Conservation (phyloP, 92 coral and sea anemone genomes). For the Palythoa caribaeorum region DNA sequence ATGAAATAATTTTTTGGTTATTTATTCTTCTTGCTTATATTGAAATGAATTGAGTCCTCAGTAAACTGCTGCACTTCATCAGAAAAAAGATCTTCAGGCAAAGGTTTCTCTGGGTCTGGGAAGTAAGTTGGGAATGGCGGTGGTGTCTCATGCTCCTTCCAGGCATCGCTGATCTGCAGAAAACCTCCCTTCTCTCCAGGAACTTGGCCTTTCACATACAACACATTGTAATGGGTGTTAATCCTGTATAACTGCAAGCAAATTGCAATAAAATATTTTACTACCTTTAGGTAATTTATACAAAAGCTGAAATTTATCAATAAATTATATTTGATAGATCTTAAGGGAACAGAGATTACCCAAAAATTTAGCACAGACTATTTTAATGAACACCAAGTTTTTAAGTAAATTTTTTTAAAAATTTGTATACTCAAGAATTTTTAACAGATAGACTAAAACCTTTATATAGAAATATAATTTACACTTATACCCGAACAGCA, state of each 20-base stretch:
- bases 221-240: slow-evolving; percentile 91
- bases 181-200: slow-evolving; percentile 94
- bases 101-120: slow-evolving; percentile 77
- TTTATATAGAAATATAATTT: no score
- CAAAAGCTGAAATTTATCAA: no score
- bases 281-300: no score
- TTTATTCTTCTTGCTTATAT: slow-evolving; percentile 57
- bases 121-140: slow-evolving; percentile 98
- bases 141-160: slow-evolving; percentile 78
- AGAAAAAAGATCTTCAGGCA: slow-evolving; percentile 90
- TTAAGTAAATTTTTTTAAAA: no score
- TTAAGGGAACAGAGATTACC: no score
- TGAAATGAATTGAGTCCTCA: slow-evolving; percentile 82
- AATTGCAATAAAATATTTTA: no score
- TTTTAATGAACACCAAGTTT: no score
- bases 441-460: no score
- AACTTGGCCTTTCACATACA: slow-evolving; percentile 91
- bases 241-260: slow-evolving; percentile 84
- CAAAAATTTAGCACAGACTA: no score
- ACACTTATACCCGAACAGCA: no score
- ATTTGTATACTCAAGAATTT: no score
- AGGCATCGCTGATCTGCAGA: slow-evolving; percentile 81
- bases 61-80: slow-evolving; percentile 83
- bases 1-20: neutral
- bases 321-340: no score